Evolutionary conservation across 2,888 invertebrate species (phyloP).

Genomic region (Allacma fusca): DNA sequence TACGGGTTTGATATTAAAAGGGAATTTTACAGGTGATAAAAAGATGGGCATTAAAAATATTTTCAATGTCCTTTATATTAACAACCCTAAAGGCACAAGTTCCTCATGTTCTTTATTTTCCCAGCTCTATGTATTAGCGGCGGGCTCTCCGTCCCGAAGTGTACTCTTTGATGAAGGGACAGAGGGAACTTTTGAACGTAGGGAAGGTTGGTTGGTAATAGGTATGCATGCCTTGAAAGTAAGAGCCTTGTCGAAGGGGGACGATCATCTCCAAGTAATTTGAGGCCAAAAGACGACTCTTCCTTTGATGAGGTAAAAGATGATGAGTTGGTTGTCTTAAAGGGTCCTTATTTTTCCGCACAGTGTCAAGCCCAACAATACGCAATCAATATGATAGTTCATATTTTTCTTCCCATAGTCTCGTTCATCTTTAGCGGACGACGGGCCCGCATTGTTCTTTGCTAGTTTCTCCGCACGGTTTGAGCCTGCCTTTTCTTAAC

Average conservation of each 20-base stretch:
- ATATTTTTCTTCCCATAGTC: conserved; percentile 36
- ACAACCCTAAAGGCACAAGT: not conserved
- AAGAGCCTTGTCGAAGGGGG: too few relatives aligned
- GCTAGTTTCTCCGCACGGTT: not conserved
- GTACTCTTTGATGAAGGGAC: too few relatives aligned
- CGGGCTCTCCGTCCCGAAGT: too few relatives aligned
- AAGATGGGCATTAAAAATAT: conserved; percentile 23
- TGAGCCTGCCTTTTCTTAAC: not conserved
- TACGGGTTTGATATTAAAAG: conserved; percentile 39
- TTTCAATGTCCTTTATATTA: not conserved
- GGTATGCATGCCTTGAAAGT: too few relatives aligned
- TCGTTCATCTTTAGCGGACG: conserved; percentile 38
- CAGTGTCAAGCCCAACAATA: conserved; percentile 45
- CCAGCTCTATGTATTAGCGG: too few relatives aligned
- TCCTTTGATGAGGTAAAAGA: conserved; percentile 21
- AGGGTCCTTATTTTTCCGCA: conserved; percentile 35
- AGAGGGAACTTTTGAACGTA: too few relatives aligned
- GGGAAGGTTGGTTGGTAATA: too few relatives aligned
- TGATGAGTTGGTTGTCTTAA: conserved; percentile 47
- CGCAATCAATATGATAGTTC: conserved; percentile 52
- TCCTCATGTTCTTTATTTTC: too few relatives aligned
- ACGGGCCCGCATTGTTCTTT: conserved; percentile 45
- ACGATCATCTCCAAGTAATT: too few relatives aligned
- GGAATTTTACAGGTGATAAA: conserved; percentile 44
- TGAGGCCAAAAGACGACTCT: too few relatives aligned